Base-by-base conservation (phyloP, 2,888 invertebrate genomes). In the Nemurella pictetii region DNA sequence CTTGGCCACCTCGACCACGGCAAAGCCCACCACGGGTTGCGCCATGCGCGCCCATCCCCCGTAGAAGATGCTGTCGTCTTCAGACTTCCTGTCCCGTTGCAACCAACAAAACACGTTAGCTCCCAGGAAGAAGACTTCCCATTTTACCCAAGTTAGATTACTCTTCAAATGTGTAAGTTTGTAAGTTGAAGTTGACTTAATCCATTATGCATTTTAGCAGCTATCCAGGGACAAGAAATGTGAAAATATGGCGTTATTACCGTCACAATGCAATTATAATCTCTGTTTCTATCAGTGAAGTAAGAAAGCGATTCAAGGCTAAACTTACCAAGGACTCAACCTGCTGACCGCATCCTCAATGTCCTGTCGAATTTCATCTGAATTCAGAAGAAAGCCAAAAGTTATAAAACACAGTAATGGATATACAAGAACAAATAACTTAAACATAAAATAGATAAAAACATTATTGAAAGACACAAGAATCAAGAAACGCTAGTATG, bases 11-110 rank as follows among this genome's bases (percentile, higher is more conserved):
- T 99, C 99, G 0, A 99, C 97, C 0, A 99, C 97, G 0, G 96
- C 96, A 90, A 99, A 99, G 86, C 95, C 95, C 9, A 95, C 93
- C 85, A 99, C 95, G 0, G 98, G 97, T 88, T 98, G 95, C 0
- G 99, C 99, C 99, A 99, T 99, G 86, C 99, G 93, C 0, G 99
- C 99, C 99, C 99, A 99, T 0, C 99, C 99, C 20, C 98, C 98
- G 91, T 98, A 99, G 88, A 96, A 95, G 0, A 95, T 94, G 84
- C 93, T 94, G 0, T 93, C 94, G 89, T 98, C 97, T 92, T 98
- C 99, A 0, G 97, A 92, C 89, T 94, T 93, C 96, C 96, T 96
- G 88, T n/a, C n/a, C n/a, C n/a, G n/a, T n/a, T n/a, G n/a, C n/a
- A n/a, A n/a, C n/a, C n/a, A n/a, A 75, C 77, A 75, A 28, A 55